phyloP scores from a whole-genome alignment of 2,797 vertebrate genomes.

The Huso huso region DNA sequence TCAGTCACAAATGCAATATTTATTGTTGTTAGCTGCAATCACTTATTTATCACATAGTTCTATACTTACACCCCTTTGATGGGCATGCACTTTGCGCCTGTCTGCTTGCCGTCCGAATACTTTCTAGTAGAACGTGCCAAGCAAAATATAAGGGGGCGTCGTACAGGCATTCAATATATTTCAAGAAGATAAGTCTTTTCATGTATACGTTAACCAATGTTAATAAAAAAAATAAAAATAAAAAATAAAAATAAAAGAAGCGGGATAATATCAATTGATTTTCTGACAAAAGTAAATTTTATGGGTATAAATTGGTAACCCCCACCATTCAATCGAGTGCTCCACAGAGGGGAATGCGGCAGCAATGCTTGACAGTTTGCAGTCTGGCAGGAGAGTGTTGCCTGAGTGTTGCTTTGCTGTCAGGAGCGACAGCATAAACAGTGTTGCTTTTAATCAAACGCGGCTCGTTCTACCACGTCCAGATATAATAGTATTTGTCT shows the following conservation, averaged over 20 bases:
- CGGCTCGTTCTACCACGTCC: no score
- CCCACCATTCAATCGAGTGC: constrained; percentile 19
- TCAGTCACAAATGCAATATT: no score
- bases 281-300: no score
- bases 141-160: neutral
- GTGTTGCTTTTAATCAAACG: neutral
- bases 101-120: constrained; percentile 10
- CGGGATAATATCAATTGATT: no score
- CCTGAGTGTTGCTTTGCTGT: constrained; percentile 9
- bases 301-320: neutral
- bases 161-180: neutral
- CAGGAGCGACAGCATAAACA: constrained; percentile 4
- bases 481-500: no score
- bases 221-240: no score
- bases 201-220: no score
- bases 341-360: constrained; percentile 13
- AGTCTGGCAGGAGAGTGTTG: constrained; percentile 3
- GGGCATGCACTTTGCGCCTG: constrained; percentile 3
- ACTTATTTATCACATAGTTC: no score
- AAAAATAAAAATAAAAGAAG: no score
- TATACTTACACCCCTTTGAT: no score
- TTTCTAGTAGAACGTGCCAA: constrained; percentile 5
- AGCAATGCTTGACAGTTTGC: constrained; percentile 8
- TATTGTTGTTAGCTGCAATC: no score
- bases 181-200: no score